Evolutionary conservation across 2,797 vertebrate genomes (phyloP).

Genomic region (Myiothlypis coronata): DNA sequence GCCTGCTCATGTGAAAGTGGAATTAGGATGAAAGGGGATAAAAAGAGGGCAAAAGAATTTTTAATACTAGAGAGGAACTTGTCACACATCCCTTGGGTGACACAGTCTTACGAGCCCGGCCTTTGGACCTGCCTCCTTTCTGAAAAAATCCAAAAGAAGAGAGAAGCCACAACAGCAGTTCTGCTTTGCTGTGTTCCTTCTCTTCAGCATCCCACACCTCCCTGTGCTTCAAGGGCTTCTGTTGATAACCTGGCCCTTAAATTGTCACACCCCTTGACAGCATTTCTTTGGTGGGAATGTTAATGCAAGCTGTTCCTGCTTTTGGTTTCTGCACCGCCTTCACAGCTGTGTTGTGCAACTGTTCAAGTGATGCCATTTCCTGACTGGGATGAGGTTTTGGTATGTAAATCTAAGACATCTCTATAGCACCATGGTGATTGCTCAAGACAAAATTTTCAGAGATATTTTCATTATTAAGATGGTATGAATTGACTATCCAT

Average conservation of each 20-base stretch:
- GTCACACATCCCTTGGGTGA: not conserved
- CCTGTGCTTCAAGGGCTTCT: not conserved
- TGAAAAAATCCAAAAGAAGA: not conserved
- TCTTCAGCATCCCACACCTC: not conserved
- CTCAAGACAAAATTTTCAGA: not conserved
- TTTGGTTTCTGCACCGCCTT: not conserved
- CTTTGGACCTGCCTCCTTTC: not conserved
- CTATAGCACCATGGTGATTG: accelerated
- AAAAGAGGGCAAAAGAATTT: not conserved
- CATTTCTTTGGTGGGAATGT: not conserved
- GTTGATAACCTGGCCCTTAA: not conserved
- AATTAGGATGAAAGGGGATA: not conserved
- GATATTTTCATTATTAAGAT: not conserved
- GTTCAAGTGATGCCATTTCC: not conserved
- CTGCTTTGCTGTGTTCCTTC: not conserved
- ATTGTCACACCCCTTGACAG: not conserved
- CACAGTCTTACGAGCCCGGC: not conserved
- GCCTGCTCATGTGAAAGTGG: not conserved
- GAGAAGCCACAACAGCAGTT: not conserved
- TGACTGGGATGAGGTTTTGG: not conserved
- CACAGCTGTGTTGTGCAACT: not conserved
- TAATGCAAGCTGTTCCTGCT: not conserved
- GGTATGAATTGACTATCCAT: not conserved
- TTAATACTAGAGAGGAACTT: not conserved
- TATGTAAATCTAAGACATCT: not conserved